phyloP scores from a whole-genome alignment of 2,113 vertebrate species.

The Pionites leucogaster region DNA sequence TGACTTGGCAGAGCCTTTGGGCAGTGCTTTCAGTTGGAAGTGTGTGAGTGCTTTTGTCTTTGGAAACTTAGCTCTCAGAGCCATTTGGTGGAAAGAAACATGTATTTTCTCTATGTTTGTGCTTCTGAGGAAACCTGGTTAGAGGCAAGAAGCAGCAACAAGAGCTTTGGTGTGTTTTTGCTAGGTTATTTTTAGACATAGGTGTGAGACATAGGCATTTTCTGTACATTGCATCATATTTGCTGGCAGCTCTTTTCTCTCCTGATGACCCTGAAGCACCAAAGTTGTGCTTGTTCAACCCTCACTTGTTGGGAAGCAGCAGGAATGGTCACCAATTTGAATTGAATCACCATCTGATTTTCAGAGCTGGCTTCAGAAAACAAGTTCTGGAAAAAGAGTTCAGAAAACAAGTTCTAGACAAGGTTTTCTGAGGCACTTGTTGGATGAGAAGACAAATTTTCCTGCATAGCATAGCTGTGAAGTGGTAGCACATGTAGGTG shows the following conservation, averaged over 20 bases:
- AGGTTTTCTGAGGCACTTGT: background rate
- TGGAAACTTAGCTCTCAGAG: background rate
- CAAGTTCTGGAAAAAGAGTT: background rate
- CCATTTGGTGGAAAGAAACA: background rate
- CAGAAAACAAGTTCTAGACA: background rate
- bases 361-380: background rate
- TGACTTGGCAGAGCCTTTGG: background rate
- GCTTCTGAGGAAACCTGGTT: background rate
- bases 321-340: background rate
- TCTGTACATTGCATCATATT: background rate
- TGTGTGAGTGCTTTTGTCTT: background rate
- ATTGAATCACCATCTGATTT: background rate
- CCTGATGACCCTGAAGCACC: background rate
- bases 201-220: background rate
- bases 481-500: background rate
- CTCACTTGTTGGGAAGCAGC: background rate
- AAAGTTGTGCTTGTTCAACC: background rate
- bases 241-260: background rate
- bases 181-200: background rate
- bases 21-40: background rate
- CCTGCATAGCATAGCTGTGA: rapidly evolving
- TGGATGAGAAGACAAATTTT: background rate
- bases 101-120: background rate
- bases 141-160: background rate
- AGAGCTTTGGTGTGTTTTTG: background rate